Evolutionary conservation across 2,888 invertebrate genomes (phyloP).

Genomic region (Gari tellinella): DNA sequence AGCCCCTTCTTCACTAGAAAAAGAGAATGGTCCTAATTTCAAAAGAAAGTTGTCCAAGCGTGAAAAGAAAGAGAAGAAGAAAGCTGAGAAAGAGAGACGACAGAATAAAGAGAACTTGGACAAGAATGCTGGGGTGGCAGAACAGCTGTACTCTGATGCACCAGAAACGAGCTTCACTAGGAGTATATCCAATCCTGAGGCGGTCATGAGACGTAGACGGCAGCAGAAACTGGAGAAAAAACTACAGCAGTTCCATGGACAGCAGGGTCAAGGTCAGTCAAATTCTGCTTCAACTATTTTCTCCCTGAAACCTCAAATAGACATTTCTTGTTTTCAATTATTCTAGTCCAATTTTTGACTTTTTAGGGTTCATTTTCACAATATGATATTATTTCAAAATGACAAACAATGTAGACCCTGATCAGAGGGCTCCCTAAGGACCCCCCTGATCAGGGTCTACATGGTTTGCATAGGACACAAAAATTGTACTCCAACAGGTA

Average conservation of each 20-base stretch:
- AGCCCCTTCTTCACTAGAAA: conserved; percentile 36
- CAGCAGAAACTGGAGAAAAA: conserved; percentile 98
- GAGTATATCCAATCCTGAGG: conserved; percentile 99
- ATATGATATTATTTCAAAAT: too few species aligned
- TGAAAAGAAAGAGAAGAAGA: conserved; percentile 98
- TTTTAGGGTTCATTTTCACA: too few species aligned
- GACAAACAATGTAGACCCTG: too few species aligned
- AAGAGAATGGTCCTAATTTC: conserved; percentile 73
- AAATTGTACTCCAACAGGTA: too few species aligned
- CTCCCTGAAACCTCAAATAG: too few species aligned
- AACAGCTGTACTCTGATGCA: conserved; percentile 88
- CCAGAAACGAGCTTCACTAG: conserved; percentile 99
- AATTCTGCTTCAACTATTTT: not conserved
- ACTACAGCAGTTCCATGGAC: conserved; percentile 96
- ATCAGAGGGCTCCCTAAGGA: too few species aligned
- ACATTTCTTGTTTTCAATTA: too few species aligned
- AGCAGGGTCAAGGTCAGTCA: conserved; percentile 89
- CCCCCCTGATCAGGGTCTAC: too few species aligned
- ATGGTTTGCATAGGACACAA: too few species aligned
- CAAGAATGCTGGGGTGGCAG: conserved; percentile 76
- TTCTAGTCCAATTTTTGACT: too few species aligned
- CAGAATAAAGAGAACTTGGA: conserved; percentile 72
- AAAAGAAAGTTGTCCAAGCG: conserved; percentile 97
- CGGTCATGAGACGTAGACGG: conserved; percentile 98
- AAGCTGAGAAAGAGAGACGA: conserved; percentile 86